Evolutionary conservation across 1,140 invertebrate genomes (phyloP).

Genomic region (Wiebesia pumilae): DNA sequence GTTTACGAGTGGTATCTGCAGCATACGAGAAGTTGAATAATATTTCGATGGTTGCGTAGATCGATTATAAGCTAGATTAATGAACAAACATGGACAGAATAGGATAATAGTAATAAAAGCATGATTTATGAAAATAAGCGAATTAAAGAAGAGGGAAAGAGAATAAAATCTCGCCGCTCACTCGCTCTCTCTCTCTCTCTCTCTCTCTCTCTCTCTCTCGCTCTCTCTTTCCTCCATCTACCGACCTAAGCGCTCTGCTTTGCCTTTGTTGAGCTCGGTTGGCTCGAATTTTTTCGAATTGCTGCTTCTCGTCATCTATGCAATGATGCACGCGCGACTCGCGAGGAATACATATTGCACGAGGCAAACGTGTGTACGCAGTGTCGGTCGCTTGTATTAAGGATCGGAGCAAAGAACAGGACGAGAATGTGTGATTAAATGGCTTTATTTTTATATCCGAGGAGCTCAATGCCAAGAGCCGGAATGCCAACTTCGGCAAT

Average conservation of each 20-base stretch:
- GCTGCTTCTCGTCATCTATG: neutral
- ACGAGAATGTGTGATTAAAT: slow-evolving; percentile 5
- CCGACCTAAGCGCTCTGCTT: neutral
- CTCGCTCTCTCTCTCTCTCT: too few relatives aligned
- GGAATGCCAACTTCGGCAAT: neutral
- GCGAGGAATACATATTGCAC: neutral
- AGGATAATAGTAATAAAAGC: neutral
- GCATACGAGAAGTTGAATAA: neutral
- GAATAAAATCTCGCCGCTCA: neutral
- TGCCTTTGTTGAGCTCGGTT: neutral
- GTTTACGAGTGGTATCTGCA: neutral
- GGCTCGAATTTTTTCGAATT: neutral
- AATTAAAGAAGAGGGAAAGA: neutral
- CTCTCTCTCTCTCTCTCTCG: too few relatives aligned
- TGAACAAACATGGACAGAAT: neutral
- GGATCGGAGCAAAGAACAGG: neutral
- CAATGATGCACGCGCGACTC: slow-evolving; percentile 6
- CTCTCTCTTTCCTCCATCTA: too few relatives aligned
- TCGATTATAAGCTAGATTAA: neutral
- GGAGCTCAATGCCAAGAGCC: too few relatives aligned
- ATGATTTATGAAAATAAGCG: neutral
- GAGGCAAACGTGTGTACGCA: neutral
- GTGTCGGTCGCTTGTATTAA: neutral
- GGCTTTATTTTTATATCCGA: neutral
- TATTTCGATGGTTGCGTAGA: neutral